These are phyloP conservation scores for Epiperipatus broadwayi DNA, from an alignment of 2,888 invertebrate species.

Conservation along the genomic window DNA sequence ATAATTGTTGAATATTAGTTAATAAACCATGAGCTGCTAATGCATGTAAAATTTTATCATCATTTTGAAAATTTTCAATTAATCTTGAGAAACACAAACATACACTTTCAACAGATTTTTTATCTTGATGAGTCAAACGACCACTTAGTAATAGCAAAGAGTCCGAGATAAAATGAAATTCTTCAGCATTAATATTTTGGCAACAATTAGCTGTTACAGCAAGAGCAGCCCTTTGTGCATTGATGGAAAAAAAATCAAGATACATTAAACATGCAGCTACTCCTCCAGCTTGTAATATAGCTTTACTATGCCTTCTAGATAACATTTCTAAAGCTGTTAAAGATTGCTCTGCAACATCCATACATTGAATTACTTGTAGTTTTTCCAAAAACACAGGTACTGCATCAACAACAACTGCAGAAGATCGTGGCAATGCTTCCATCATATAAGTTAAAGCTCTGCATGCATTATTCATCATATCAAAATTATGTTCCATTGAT, in stretches of 20 bases:
- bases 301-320: constrained; percentile 84
- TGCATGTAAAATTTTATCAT: constrained; percentile 71
- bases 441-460: constrained; percentile 97
- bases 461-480: constrained; percentile 98
- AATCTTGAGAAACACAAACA: constrained; percentile 88
- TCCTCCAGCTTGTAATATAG: constrained; percentile 82
- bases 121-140: constrained; percentile 51
- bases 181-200: constrained; percentile 74
- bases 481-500: constrained; percentile 95
- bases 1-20: constrained; percentile 74
- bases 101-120: constrained; percentile 91
- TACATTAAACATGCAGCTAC: constrained; percentile 89
- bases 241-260: constrained; percentile 95
- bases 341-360: constrained; percentile 98
- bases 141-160: constrained; percentile 65
- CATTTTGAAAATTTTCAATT: constrained; percentile 86
- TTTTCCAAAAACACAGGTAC: constrained; percentile 93
- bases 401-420: constrained; percentile 72
- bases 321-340: constrained; percentile 92
- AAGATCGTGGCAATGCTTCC: constrained; percentile 90
- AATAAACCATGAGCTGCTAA: constrained; percentile 78
- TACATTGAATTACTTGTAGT: constrained; percentile 90
- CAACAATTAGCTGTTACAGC: constrained; percentile 96
- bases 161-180: constrained; percentile 77
- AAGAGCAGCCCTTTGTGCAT: constrained; percentile 86